Percentiles rank a stretch among this genome's conserved stretches.
These are phyloP conservation scores for Papilio elwesi DNA, from an alignment of 2,888 invertebrate genomes.

Conservation along the genomic window DNA sequence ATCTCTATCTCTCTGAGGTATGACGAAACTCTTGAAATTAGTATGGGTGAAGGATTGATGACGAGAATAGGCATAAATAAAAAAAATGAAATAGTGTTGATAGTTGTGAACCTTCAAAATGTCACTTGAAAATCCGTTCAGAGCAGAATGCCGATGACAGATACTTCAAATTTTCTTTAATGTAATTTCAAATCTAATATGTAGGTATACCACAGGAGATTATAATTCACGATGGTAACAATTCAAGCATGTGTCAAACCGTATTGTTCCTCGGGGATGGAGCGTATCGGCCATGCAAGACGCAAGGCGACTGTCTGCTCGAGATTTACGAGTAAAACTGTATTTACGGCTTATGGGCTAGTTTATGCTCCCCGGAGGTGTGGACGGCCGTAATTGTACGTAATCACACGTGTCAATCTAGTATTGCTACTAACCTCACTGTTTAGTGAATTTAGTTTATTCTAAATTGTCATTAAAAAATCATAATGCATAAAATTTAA, in stretches of 20 bases:
- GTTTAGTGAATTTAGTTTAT: no score
- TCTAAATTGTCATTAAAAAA: no score
- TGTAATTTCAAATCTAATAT: neutral
- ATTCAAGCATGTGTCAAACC: slow-evolving; percentile 45
- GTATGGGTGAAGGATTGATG: no score
- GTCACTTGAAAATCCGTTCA: no score
- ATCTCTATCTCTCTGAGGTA: no score
- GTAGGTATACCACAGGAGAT: neutral
- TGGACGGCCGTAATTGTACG: slow-evolving; percentile 3
- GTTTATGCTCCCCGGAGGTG: slow-evolving; percentile 32
- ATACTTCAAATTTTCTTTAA: no score
- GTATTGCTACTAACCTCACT: neutral
- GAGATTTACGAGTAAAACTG: slow-evolving; percentile 48
- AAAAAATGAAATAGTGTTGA: no score
- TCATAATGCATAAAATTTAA: no score
- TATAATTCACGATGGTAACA: slow-evolving; percentile 32
- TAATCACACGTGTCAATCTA: slow-evolving; percentile 29
- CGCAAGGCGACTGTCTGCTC: slow-evolving; percentile 42
- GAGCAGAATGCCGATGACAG: no score
- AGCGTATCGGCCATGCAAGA: slow-evolving; percentile 44
- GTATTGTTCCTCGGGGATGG: slow-evolving; percentile 47
- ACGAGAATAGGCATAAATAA: no score
- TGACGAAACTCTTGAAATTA: no score
- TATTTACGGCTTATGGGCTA: slow-evolving; percentile 38
- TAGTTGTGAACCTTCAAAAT: no score